These are phyloP conservation scores for Drosophila willistoni DNA, from an alignment of 1,140 invertebrate species.

Conservation along the genomic window DNA sequence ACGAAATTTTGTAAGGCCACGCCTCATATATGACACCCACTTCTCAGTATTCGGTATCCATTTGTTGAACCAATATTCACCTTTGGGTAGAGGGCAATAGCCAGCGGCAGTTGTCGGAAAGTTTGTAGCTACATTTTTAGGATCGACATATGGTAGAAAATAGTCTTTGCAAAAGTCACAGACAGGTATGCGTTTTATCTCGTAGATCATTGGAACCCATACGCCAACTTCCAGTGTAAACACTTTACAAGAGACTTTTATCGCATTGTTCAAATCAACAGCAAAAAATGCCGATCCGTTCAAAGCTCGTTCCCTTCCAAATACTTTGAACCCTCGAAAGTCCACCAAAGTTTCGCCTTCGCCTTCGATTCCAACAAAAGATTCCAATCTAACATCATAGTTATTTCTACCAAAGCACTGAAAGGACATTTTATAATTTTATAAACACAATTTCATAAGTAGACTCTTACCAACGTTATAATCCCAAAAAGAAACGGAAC, in stretches of 20 bases:
- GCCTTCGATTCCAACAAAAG: background rate
- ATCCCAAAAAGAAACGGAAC: background rate
- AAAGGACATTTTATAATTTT: background rate
- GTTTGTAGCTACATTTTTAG: background rate
- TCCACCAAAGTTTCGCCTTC: background rate
- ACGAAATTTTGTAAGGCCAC: background rate
- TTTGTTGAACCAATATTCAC: conserved; percentile 6
- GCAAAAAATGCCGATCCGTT: background rate
- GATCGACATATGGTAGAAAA: background rate
- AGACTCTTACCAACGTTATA: background rate
- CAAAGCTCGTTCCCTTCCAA: background rate
- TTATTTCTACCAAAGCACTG: background rate
- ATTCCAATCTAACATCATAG: background rate
- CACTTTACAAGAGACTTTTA: no score
- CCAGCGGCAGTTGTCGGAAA: background rate
- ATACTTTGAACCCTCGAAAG: background rate
- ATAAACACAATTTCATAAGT: background rate
- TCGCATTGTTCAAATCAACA: background rate
- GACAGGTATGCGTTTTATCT: background rate
- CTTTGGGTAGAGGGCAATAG: background rate
- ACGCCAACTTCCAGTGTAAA: background rate
- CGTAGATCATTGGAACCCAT: conserved; percentile 8
- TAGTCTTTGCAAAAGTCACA: background rate
- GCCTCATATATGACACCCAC: background rate
- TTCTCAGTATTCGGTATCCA: background rate